phyloP scores from a whole-genome alignment of 2,888 invertebrate genomes.

The Philhelius pedissequus region DNA sequence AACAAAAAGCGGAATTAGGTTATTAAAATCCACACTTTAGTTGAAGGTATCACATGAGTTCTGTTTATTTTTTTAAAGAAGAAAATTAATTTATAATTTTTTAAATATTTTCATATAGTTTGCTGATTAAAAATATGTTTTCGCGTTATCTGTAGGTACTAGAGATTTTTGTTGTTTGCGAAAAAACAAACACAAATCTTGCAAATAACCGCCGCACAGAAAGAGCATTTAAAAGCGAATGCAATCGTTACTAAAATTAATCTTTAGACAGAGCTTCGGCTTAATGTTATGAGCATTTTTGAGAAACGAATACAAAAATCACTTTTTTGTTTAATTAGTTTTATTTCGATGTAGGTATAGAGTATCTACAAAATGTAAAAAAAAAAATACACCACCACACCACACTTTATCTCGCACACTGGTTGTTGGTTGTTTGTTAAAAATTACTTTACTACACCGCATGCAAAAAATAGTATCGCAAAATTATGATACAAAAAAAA shows the following conservation, averaged over 20 bases:
- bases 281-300: slow-evolving; percentile 73
- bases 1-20: neutral
- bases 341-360: slow-evolving; percentile 39
- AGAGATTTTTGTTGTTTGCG: neutral
- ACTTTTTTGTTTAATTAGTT: slow-evolving; percentile 21
- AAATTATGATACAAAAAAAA: slow-evolving; percentile 37
- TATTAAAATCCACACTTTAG: neutral
- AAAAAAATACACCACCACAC: slow-evolving; percentile 60
- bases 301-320: slow-evolving; percentile 47
- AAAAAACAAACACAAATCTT: neutral
- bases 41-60: neutral
- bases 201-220: slow-evolving; percentile 49
- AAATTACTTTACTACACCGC: slow-evolving; percentile 54
- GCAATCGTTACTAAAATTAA: slow-evolving; percentile 72
- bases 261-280: slow-evolving; percentile 73
- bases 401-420: slow-evolving; percentile 62
- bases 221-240: slow-evolving; percentile 72
- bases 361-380: slow-evolving; percentile 58
- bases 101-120: too few relatives aligned
- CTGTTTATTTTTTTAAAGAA: neutral
- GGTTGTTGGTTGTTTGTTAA: too few relatives aligned
- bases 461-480: slow-evolving; percentile 27
- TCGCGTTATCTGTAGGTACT: slow-evolving; percentile 17
- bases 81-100: neutral
- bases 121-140: too few relatives aligned